phyloP scores from a whole-genome alignment of 1,140 invertebrate genomes.

The Atta cephalotes region DNA sequence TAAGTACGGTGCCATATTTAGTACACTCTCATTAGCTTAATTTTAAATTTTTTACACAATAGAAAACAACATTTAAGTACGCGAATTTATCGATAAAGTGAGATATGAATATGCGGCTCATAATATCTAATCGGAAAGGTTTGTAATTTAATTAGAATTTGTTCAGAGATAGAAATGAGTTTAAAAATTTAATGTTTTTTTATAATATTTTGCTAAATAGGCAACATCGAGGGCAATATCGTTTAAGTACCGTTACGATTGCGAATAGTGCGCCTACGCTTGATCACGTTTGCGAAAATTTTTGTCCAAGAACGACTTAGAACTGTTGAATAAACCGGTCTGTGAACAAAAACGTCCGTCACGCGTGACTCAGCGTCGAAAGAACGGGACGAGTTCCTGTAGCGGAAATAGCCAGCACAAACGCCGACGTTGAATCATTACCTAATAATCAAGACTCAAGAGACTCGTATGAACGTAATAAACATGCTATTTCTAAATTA shows the following conservation, averaged over 20 bases:
- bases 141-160: conserved; percentile 1
- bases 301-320: not conserved
- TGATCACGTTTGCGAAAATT: not conserved
- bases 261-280: not conserved
- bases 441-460: conserved; percentile 4
- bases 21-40: too few species aligned
- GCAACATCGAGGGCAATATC: not conserved
- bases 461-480: conserved; percentile 36
- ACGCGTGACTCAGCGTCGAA: conserved; percentile 46
- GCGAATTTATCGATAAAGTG: too few species aligned
- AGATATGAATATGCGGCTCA: too few species aligned
- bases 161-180: not conserved
- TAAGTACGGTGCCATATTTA: too few species aligned
- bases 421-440: conserved; percentile 30
- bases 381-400: conserved; percentile 20
- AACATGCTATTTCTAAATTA: conserved; percentile 54
- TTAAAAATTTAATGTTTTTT: too few species aligned
- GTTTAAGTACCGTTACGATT: not conserved
- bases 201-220: not conserved
- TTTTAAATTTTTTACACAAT: too few species aligned
- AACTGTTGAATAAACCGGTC: not conserved
- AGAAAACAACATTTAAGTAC: too few species aligned
- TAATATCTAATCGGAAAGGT: not conserved
- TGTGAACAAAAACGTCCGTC: conserved; percentile 25
- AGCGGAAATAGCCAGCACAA: conserved; percentile 24